These are phyloP conservation scores for Amitus sp. DNA, from an alignment of 2,888 invertebrate genomes.

Conservation along the genomic window DNA sequence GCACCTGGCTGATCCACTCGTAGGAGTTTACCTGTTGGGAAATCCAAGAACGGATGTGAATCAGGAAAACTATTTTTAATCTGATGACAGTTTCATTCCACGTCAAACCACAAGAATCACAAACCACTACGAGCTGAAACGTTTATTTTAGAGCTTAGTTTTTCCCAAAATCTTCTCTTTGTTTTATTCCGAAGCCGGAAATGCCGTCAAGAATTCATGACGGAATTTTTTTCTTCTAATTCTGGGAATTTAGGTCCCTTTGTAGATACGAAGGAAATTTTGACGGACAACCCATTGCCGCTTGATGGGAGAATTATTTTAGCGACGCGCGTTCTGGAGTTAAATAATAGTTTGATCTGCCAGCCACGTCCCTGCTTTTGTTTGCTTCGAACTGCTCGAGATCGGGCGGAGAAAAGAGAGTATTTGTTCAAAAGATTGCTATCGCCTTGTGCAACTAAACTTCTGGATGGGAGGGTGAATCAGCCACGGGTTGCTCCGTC, in stretches of 20 bases:
- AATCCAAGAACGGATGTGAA: conserved; percentile 7
- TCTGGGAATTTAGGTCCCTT: too few species aligned
- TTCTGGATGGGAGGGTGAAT: conserved; percentile 43
- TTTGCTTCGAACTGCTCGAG: conserved; percentile 36
- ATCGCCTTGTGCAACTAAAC: conserved; percentile 46
- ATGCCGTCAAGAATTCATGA: too few species aligned
- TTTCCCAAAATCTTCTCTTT: background rate
- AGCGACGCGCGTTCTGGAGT: conserved; percentile 8
- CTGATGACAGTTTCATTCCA: conserved; percentile 13
- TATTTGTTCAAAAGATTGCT: conserved; percentile 51
- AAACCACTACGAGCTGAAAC: background rate
- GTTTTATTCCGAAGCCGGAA: background rate
- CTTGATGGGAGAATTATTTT: background rate
- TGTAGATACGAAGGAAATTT: too few species aligned
- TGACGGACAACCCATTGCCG: too few species aligned
- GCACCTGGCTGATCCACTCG: conserved; percentile 47
- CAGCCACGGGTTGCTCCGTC: conserved; percentile 42
- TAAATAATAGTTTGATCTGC: conserved; percentile 41
- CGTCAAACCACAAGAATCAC: background rate
- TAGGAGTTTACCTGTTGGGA: conserved; percentile 36
- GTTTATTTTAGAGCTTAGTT: background rate
- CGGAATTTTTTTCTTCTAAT: too few species aligned
- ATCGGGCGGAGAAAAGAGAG: conserved; percentile 36
- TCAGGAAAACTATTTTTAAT: conserved; percentile 13
- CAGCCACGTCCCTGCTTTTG: conserved; percentile 48